Evolutionary conservation across 92 coral and sea anemone species (phyloP).

Genomic region (Zoanthus solanderi): DNA sequence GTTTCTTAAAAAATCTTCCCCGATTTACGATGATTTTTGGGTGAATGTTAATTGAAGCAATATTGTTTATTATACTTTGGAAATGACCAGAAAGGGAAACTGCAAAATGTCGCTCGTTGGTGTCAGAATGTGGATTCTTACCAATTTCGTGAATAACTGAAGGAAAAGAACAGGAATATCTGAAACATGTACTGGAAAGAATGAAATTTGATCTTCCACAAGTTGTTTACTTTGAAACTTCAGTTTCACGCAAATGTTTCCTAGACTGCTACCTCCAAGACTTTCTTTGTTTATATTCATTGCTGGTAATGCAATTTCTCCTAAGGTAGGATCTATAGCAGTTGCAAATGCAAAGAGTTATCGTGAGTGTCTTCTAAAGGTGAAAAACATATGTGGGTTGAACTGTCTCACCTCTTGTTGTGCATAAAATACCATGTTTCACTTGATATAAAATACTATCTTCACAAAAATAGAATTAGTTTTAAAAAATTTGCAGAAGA

Average conservation of each 20-base stretch:
- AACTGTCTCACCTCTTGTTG: background rate
- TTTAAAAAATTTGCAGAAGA: background rate
- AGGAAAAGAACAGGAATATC: background rate
- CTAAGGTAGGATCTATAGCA: background rate
- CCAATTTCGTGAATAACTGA: slow-evolving; percentile 9
- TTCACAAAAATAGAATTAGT: background rate
- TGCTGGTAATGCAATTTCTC: slow-evolving; percentile 1
- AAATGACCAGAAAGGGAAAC: slow-evolving; percentile 23
- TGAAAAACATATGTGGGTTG: slow-evolving; percentile 27
- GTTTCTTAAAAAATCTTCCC: background rate
- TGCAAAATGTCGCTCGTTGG: slow-evolving; percentile 4
- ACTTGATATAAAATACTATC: background rate
- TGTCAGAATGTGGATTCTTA: background rate
- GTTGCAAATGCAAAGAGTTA: background rate
- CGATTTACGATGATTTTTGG: slow-evolving; percentile 4
- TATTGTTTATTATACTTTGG: slow-evolving; percentile 35
- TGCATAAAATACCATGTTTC: slow-evolving; percentile 19
- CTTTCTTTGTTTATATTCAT: slow-evolving; percentile 9
- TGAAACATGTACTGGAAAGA: background rate
- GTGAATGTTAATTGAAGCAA: slow-evolving; percentile 27
- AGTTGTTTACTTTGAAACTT: background rate
- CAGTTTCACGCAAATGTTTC: slow-evolving; percentile 25
- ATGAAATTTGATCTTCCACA: slow-evolving; percentile 35
- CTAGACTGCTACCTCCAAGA: slow-evolving; percentile 11
- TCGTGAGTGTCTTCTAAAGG: background rate